Conservation (phyloP, 1,140 invertebrate species). For the Atta cephalotes region DNA sequence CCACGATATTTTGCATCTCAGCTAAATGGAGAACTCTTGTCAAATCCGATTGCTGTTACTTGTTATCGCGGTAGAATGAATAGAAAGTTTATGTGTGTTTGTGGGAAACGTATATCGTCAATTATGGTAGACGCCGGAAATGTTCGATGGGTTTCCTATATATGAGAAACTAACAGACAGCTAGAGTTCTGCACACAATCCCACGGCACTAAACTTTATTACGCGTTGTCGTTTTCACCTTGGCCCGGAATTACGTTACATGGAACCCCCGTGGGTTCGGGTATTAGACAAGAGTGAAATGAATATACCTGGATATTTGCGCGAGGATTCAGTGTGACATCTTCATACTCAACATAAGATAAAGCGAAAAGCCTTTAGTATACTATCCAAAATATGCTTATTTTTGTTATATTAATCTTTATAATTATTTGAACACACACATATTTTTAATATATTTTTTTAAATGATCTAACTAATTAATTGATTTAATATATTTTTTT, state of each 20-base stretch:
- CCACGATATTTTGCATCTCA: not conserved
- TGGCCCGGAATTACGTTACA: not conserved
- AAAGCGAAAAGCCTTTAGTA: not conserved
- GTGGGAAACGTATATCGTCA: constrained; percentile 20
- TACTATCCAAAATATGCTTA: not conserved
- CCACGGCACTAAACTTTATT: constrained; percentile 59
- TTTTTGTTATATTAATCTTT: not conserved
- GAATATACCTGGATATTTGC: not conserved
- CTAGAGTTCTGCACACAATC: not conserved
- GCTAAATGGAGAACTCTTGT: constrained; percentile 18
- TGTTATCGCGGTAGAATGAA: constrained; percentile 9
- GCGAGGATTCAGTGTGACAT: not conserved
- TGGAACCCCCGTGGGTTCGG: not conserved
- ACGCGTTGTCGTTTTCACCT: constrained; percentile 64
- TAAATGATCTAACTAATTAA: not conserved
- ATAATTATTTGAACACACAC: not conserved
- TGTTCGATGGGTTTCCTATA: constrained; percentile 14
- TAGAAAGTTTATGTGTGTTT: constrained; percentile 6
- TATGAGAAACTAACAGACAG: constrained; percentile 1
- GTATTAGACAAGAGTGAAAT: not conserved
- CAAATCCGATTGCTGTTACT: constrained; percentile 5
- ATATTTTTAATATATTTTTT: not conserved
- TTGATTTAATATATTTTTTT: not conserved
- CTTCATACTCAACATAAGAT: not conserved
- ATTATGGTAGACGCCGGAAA: not conserved